Conservation (phyloP, 2,888 invertebrate genomes). For the Disparrhopalites patrizii region DNA sequence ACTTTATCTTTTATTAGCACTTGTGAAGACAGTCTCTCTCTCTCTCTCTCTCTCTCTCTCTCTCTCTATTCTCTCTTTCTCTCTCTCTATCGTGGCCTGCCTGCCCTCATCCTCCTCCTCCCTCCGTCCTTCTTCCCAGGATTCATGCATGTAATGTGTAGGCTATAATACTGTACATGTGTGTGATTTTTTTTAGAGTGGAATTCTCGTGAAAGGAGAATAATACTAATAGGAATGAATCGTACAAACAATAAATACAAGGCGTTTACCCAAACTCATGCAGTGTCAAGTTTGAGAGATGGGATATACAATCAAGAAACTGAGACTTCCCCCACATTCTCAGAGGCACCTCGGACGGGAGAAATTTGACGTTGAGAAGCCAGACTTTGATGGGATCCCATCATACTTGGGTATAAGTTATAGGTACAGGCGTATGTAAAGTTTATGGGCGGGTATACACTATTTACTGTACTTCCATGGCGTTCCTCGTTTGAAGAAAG, state of each 20-base stretch:
- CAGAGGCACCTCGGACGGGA: no score
- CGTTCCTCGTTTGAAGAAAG: no score
- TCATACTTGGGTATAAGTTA: background rate
- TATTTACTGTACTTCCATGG: no score
- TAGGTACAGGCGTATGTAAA: background rate
- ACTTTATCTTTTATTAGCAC: constrained; percentile 3
- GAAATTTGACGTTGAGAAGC: background rate
- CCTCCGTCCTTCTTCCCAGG: background rate
- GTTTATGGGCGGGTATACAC: background rate
- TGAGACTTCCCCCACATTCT: background rate
- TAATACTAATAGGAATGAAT: no score
- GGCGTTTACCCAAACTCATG: constrained; percentile 3
- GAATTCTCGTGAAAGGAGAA: no score
- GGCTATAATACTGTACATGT: no score
- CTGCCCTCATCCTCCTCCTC: no score
- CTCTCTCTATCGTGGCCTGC: no score
- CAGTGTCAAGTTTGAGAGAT: background rate
- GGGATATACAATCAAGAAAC: background rate
- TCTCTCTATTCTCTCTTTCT: background rate
- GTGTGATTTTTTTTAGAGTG: no score
- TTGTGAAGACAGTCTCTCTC: background rate
- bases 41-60: background rate
- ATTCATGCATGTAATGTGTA: background rate
- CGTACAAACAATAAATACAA: background rate
- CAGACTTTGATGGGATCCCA: background rate